Percentiles rank a stretch among this genome's conserved stretches.
Evolutionary conservation across 1,140 invertebrate species (phyloP).

Genomic region (Chlorops oryzae): DNA sequence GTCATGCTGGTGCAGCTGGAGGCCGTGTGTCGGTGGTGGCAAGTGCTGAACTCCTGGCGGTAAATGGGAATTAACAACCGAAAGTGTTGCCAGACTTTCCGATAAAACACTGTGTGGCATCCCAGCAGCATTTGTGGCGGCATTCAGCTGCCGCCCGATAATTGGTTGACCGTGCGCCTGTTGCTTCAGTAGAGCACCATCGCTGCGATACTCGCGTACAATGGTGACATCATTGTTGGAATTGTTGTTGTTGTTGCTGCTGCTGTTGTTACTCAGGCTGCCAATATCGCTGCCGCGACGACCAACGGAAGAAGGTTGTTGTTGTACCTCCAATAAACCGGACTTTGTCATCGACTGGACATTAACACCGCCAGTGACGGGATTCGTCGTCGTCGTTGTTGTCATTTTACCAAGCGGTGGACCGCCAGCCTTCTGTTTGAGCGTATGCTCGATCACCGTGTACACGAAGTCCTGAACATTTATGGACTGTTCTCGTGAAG

Average conservation of each 20-base stretch:
- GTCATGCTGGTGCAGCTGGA: constrained; percentile 38
- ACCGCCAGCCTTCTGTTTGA: constrained; percentile 42
- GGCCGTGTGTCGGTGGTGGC: constrained; percentile 30
- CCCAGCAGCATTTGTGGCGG: not conserved
- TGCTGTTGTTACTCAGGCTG: constrained; percentile 4
- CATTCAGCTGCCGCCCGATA: constrained; percentile 3
- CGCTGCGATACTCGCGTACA: constrained; percentile 51
- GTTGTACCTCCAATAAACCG: not conserved
- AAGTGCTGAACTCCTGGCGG: constrained; percentile 23
- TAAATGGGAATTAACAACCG: constrained; percentile 55
- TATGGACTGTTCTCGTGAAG: constrained; percentile 29
- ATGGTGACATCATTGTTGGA: constrained; percentile 49
- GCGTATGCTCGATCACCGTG: constrained; percentile 32
- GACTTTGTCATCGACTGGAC: not conserved
- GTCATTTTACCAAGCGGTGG: constrained; percentile 41
- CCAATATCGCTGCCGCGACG: constrained; percentile 2
- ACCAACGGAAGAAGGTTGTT: constrained; percentile 10
- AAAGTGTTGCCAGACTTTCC: constrained; percentile 60
- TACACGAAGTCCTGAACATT: constrained; percentile 43
- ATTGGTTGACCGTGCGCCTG: constrained; percentile 26
- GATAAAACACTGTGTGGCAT: constrained; percentile 37
- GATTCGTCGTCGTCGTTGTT: constrained; percentile 22
- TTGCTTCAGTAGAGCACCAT: constrained; percentile 25
- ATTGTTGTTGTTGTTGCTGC: constrained; percentile 11
- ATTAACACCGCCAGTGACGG: not conserved